Evolutionary conservation across 2,888 invertebrate species (phyloP).

Genomic region (Allolobophora icterica): DNA sequence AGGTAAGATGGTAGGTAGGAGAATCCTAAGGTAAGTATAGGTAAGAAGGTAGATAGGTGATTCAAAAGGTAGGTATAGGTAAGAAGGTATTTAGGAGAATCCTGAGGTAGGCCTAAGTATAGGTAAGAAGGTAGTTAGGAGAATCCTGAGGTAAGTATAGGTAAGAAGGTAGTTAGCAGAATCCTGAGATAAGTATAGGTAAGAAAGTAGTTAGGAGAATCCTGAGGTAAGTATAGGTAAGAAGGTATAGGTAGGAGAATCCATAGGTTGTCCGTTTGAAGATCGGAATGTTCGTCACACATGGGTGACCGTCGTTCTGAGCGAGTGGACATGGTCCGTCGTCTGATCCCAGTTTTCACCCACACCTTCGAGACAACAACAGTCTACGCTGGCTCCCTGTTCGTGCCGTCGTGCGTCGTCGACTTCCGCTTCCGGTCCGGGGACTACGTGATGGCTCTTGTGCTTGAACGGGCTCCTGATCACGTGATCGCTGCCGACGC

Average conservation of each 20-base stretch:
- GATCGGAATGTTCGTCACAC: background rate
- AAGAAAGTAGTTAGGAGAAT: no score
- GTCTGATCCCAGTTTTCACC: background rate
- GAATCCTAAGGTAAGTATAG: no score
- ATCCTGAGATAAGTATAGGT: no score
- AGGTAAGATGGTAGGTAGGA: no score
- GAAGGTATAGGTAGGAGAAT: background rate
- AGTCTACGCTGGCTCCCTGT: background rate
- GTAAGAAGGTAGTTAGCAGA: no score
- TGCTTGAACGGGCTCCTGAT: background rate
- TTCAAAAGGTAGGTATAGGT: no score
- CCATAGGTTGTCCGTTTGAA: background rate
- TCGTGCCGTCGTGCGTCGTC: background rate
- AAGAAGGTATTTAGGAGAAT: no score
- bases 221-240: no score
- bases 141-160: no score
- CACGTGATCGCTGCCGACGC: background rate
- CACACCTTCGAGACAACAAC: background rate
- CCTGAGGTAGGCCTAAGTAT: no score
- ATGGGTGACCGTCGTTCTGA: background rate
- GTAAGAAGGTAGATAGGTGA: no score
- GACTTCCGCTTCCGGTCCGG: slow-evolving; percentile 11
- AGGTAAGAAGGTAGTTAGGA: no score
- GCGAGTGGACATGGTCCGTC: background rate
- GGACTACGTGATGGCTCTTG: background rate